These are phyloP conservation scores for Diachasma alloeum DNA, from an alignment of 1,140 invertebrate genomes.

Conservation along the genomic window DNA sequence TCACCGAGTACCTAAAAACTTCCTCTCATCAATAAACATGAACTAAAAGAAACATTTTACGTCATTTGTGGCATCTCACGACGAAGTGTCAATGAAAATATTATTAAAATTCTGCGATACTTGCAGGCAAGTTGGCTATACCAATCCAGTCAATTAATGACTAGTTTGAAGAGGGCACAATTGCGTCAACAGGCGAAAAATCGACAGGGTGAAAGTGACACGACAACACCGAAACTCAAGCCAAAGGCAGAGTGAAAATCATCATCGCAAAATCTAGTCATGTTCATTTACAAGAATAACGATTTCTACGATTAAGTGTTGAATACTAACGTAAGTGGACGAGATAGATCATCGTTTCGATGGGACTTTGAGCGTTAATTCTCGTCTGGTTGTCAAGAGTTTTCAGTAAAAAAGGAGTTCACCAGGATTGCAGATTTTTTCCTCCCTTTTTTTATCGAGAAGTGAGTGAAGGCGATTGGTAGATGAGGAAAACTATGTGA, in stretches of 20 bases:
- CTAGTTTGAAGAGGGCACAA: constrained; percentile 80
- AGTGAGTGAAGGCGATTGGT: not conserved
- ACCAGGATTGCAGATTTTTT: not conserved
- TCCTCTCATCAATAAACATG: too few relatives aligned
- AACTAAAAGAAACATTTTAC: constrained; percentile 2
- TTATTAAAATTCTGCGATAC: not conserved
- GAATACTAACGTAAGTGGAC: constrained; percentile 1
- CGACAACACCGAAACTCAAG: constrained; percentile 23
- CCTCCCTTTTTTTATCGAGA: not conserved
- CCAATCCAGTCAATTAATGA: constrained; percentile 86
- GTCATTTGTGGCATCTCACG: too few relatives aligned
- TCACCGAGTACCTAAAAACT: too few relatives aligned
- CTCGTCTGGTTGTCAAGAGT: not conserved
- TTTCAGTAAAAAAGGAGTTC: not conserved
- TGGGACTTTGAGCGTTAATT: not conserved
- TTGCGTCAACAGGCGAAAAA: constrained; percentile 68
- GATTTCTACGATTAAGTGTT: constrained; percentile 8
- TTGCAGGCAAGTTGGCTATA: constrained; percentile 84
- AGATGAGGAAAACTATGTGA: constrained; percentile 17
- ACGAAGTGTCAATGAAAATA: too few relatives aligned
- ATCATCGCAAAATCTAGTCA: constrained; percentile 27
- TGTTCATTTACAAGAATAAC: constrained; percentile 16
- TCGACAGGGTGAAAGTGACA: constrained; percentile 36
- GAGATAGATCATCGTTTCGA: not conserved
- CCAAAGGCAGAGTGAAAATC: constrained; percentile 25